phyloP scores from a whole-genome alignment of 2,888 invertebrate species.

The Kryphioiulus occultus region DNA sequence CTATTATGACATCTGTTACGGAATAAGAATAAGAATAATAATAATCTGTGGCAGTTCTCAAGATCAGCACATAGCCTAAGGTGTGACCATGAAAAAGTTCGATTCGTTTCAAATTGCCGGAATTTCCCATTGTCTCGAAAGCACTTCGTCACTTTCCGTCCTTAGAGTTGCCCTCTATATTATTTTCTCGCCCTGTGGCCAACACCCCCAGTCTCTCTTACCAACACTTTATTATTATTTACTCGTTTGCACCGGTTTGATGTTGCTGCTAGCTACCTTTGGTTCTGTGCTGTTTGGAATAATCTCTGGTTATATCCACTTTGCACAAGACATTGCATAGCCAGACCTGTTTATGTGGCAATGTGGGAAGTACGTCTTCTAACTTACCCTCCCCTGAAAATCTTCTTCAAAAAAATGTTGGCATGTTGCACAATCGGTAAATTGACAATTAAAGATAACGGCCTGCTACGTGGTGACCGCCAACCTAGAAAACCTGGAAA shows the following conservation, averaged over 20 bases:
- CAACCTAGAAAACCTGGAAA: no score
- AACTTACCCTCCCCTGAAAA: background rate
- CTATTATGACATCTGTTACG: background rate
- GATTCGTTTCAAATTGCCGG: background rate
- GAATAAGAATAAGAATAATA: background rate
- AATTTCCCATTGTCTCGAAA: background rate
- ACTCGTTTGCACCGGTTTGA: slow-evolving; percentile 5
- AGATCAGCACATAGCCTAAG: background rate
- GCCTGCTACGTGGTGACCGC: no score
- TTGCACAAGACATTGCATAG: background rate
- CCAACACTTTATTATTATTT: background rate
- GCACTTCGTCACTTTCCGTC: background rate
- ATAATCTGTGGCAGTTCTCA: background rate
- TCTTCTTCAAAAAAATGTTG: background rate
- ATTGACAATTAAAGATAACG: no score
- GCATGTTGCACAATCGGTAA: background rate
- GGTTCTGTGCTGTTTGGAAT: background rate
- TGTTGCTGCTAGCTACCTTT: background rate
- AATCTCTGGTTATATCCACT: slow-evolving; percentile 5
- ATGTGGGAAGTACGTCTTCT: background rate
- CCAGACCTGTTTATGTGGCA: background rate
- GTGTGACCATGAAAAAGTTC: background rate
- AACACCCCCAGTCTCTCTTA: background rate
- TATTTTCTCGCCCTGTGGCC: background rate
- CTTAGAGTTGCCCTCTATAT: background rate